These are phyloP conservation scores for Embiotoca jacksoni DNA, from an alignment of 2,113 vertebrate species.

Conservation along the genomic window DNA sequence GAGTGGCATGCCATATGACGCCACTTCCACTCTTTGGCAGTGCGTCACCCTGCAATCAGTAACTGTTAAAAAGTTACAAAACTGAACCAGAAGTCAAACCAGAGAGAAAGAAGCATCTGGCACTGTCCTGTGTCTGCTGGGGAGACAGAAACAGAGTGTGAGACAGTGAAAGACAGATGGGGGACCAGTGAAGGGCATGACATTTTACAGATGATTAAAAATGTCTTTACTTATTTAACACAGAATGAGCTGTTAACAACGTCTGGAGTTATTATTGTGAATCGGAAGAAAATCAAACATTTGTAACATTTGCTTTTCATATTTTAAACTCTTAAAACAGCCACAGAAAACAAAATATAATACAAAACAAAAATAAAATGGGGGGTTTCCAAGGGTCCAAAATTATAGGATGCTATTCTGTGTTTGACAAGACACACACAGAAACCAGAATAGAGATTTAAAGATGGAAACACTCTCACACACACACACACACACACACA, in stretches of 20 bases:
- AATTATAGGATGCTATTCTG: too few species aligned
- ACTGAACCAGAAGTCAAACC: slow-evolving; percentile 73
- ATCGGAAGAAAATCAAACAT: background rate
- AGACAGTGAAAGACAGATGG: slow-evolving; percentile 12
- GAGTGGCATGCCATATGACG: slow-evolving; percentile 72
- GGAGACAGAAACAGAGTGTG: slow-evolving; percentile 9
- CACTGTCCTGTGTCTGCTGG: slow-evolving; percentile 39
- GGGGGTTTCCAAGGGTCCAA: background rate
- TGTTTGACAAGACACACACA: background rate
- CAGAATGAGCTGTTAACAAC: background rate
- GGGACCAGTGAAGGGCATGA: background rate
- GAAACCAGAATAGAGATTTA: background rate
- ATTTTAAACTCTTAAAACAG: background rate
- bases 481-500: too few species aligned
- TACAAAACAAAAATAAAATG: too few species aligned
- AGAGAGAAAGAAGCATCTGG: slow-evolving; percentile 70
- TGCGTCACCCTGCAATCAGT: slow-evolving; percentile 66
- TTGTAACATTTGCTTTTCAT: background rate
- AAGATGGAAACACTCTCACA: too few species aligned
- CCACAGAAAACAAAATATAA: background rate
- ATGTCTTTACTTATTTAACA: background rate
- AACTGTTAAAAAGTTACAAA: slow-evolving; percentile 76
- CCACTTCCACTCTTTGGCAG: slow-evolving; percentile 77
- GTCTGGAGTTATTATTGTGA: background rate
- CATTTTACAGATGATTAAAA: slow-evolving; percentile 13